phyloP scores from a whole-genome alignment of 2,797 vertebrate species.

The Bradypus variegatus region DNA sequence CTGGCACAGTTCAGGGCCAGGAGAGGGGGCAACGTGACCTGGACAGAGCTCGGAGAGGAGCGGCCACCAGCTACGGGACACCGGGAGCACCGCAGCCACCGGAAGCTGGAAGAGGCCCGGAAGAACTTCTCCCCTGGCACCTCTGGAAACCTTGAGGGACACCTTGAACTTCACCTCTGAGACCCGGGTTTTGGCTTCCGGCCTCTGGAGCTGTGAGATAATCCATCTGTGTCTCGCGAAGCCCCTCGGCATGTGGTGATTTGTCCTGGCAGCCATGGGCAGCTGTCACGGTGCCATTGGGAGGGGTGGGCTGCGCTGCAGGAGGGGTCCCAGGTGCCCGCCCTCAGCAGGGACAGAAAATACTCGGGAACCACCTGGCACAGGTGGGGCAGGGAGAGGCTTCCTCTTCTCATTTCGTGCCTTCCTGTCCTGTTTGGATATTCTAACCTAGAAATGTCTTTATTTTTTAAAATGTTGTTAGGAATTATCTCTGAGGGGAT shows the following conservation, averaged over 20 bases:
- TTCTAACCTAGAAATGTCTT: background rate
- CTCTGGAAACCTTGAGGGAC: background rate
- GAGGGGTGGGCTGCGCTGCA: background rate
- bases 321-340: background rate
- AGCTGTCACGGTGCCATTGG: too few relatives aligned
- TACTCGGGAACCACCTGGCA: accelerated
- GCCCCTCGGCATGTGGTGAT: background rate
- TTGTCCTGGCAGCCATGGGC: background rate
- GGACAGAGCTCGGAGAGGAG: background rate
- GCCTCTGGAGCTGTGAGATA: too few relatives aligned
- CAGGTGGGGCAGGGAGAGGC: background rate
- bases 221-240: background rate
- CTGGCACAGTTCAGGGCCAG: too few relatives aligned
- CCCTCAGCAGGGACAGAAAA: background rate
- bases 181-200: too few relatives aligned
- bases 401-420: accelerated
- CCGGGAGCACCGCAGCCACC: accelerated
- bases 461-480: background rate
- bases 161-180: too few relatives aligned
- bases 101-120: background rate
- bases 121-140: background rate
- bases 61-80: background rate
- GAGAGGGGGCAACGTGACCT: background rate
- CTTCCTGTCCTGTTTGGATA: background rate
- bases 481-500: background rate